phyloP scores from a whole-genome alignment of 2,797 vertebrate species.

The Sebastes iracundus region DNA sequence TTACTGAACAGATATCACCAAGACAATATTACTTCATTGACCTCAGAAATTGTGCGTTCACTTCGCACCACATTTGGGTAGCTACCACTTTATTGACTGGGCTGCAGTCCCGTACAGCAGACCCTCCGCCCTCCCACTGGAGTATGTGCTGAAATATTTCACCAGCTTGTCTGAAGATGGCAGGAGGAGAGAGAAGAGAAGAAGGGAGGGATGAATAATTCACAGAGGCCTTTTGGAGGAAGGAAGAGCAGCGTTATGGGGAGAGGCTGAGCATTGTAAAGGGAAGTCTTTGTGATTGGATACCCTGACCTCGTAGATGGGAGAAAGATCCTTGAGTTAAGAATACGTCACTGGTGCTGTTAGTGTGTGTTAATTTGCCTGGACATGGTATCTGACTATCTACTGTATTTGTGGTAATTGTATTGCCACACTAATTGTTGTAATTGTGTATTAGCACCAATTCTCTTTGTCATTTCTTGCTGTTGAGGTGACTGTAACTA shows the following conservation, averaged over 20 bases:
- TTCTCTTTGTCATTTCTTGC: neutral
- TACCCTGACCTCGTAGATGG: neutral
- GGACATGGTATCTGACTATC: neutral
- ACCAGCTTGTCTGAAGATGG: slow-evolving; percentile 29
- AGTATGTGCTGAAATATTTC: slow-evolving; percentile 13
- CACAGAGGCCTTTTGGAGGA: slow-evolving; percentile 29
- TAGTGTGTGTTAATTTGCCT: neutral
- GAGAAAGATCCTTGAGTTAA: neutral
- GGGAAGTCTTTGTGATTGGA: neutral
- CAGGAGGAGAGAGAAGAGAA: slow-evolving; percentile 10
- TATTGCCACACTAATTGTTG: neutral
- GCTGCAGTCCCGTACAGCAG: neutral
- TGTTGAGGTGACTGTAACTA: neutral
- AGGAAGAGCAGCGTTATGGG: slow-evolving; percentile 4
- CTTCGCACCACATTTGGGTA: neutral
- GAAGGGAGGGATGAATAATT: slow-evolving; percentile 54
- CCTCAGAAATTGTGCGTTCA: neutral
- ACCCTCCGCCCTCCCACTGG: neutral
- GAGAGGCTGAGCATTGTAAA: slow-evolving; percentile 1
- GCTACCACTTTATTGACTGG: neutral
- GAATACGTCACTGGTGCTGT: neutral
- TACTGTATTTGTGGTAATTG: neutral
- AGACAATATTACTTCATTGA: neutral
- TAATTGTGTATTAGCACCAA: neutral
- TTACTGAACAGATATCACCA: neutral